Percentiles rank a stretch among this genome's conserved stretches.
These are phyloP conservation scores for Zaprionus capensis DNA, from an alignment of 1,140 invertebrate genomes.

Conservation along the genomic window DNA sequence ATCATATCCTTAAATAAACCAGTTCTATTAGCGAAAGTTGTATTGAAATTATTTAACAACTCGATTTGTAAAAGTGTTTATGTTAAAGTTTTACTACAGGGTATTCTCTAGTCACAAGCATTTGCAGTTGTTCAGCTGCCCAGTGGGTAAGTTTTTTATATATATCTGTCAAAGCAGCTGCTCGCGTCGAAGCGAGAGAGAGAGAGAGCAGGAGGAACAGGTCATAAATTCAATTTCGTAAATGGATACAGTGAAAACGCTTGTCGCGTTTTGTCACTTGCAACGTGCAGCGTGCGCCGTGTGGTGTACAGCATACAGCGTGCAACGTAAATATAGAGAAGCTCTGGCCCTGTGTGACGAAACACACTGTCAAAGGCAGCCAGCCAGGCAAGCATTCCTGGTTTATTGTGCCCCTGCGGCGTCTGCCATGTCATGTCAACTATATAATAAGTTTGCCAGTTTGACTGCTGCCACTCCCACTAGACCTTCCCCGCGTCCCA, in stretches of 20 bases:
- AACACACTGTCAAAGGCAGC: neutral
- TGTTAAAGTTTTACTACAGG: neutral
- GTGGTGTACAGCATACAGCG: neutral
- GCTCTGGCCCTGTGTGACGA: constrained; percentile 17
- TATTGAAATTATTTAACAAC: neutral
- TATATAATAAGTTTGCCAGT: constrained; percentile 47
- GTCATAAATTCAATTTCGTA: constrained; percentile 77
- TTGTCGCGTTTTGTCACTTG: constrained; percentile 69
- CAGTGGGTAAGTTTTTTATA: constrained; percentile 12
- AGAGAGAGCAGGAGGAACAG: neutral
- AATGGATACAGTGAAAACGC: constrained; percentile 47
- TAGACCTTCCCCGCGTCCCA: neutral
- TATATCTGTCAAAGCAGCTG: constrained; percentile 29
- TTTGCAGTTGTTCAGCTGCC: neutral
- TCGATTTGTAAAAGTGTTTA: neutral
- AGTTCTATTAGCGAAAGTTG: no score
- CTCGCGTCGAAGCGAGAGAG: neutral
- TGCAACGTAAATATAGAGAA: neutral
- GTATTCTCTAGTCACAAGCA: neutral
- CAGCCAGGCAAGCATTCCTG: neutral
- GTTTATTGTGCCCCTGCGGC: constrained; percentile 29
- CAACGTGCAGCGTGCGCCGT: constrained; percentile 4
- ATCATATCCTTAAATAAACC: no score
- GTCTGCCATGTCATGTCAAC: constrained; percentile 45
- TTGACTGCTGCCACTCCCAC: constrained; percentile 40